These are phyloP conservation scores for Belgica antarctica DNA, from an alignment of 2,888 invertebrate species.

Conservation along the genomic window DNA sequence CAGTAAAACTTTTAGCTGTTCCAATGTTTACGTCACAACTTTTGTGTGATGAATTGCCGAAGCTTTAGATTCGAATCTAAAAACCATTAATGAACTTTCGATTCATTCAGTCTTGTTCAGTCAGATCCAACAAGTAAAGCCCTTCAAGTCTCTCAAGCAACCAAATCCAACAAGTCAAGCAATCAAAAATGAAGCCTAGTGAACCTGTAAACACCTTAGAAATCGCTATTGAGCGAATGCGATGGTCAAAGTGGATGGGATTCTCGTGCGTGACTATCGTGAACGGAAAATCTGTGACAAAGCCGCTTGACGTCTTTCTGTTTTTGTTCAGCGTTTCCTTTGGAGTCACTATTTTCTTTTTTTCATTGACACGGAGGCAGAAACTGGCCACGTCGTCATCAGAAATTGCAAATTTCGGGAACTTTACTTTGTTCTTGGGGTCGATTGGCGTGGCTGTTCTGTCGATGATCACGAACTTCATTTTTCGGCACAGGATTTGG, in stretches of 20 bases:
- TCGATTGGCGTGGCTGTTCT: not conserved
- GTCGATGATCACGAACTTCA: not conserved
- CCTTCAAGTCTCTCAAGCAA: too few species aligned
- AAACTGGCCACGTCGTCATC: not conserved
- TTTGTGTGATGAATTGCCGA: too few species aligned
- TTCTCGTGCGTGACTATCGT: not conserved
- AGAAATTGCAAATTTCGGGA: not conserved
- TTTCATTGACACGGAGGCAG: not conserved
- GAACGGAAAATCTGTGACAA: not conserved
- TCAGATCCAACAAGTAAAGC: too few species aligned
- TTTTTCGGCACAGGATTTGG: not conserved
- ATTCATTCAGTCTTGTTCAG: too few species aligned
- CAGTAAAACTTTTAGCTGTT: too few species aligned
- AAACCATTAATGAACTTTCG: too few species aligned
- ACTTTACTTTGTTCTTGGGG: not conserved
- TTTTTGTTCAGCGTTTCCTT: not conserved
- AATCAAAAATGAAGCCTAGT: not conserved
- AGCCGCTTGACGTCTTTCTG: not conserved
- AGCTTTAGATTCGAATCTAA: too few species aligned
- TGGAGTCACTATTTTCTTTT: not conserved
- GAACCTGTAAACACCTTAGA: not conserved
- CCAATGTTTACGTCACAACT: too few species aligned
- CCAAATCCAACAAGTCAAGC: too few species aligned
- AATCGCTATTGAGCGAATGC: too few species aligned
- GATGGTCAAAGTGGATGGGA: too few species aligned